phyloP scores from a whole-genome alignment of 2,888 invertebrate genomes.

The Oligia fasciuncula region DNA sequence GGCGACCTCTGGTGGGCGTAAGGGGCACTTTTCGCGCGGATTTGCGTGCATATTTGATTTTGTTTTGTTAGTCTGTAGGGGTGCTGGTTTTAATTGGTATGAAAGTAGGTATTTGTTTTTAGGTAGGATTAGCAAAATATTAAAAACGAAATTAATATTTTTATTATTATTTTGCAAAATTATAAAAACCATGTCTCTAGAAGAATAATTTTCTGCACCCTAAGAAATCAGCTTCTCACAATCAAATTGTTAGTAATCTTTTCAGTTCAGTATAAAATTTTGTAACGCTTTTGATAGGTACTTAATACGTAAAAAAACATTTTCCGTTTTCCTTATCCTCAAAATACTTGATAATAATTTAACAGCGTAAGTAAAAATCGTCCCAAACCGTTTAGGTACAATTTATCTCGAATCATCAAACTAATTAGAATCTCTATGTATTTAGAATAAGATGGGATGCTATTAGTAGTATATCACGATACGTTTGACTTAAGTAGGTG shows the following conservation, averaged over 20 bases:
- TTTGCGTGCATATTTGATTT: constrained; percentile 65
- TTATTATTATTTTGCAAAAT: neutral
- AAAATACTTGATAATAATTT: too few relatives aligned
- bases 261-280: neutral
- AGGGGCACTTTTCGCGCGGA: constrained; percentile 59
- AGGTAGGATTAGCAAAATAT: neutral
- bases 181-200: neutral
- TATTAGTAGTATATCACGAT: too few relatives aligned
- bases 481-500: too few relatives aligned
- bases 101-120: constrained; percentile 13
- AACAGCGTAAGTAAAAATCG: too few relatives aligned
- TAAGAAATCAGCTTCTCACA: neutral
- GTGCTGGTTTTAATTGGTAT: constrained; percentile 52
- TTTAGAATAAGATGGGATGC: too few relatives aligned
- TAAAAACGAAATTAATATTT: too few relatives aligned
- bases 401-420: too few relatives aligned
- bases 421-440: too few relatives aligned
- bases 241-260: neutral
- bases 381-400: too few relatives aligned
- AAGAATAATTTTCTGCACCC: neutral
- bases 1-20: constrained; percentile 53
- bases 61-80: constrained; percentile 46
- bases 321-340: too few relatives aligned
- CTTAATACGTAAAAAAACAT: too few relatives aligned
- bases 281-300: neutral